These are phyloP conservation scores for Pectinophora gossypiella DNA, from an alignment of 1,140 invertebrate species.

Conservation along the genomic window DNA sequence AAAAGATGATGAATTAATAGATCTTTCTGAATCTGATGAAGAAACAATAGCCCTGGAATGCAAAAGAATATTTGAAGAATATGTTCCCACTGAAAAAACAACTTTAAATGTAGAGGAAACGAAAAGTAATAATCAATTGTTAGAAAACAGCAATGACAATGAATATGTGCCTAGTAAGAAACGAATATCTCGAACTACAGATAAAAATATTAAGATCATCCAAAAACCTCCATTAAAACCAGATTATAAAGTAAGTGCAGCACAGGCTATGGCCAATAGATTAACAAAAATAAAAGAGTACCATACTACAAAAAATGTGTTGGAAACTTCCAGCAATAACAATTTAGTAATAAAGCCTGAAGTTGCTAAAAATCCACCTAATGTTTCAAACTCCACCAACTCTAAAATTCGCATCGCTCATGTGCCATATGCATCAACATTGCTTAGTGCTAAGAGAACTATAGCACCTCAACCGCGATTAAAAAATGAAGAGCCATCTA, in stretches of 20 bases:
- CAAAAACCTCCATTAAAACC: slow-evolving; percentile 52
- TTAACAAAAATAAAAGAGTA: slow-evolving; percentile 66
- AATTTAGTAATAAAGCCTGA: slow-evolving; percentile 12
- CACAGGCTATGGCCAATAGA: slow-evolving; percentile 63
- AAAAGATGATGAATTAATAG: slow-evolving; percentile 35
- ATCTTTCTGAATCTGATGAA: slow-evolving; percentile 67
- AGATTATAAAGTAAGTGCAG: slow-evolving; percentile 64
- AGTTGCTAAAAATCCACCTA: slow-evolving; percentile 19
- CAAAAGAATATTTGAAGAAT: slow-evolving; percentile 74
- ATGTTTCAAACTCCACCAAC: slow-evolving; percentile 25
- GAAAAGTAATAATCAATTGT: slow-evolving; percentile 18
- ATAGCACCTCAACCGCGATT: slow-evolving; percentile 31
- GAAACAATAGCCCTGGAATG: slow-evolving; percentile 66
- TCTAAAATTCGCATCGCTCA: slow-evolving; percentile 72
- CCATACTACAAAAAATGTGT: slow-evolving; percentile 51
- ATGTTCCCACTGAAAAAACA: slow-evolving; percentile 52
- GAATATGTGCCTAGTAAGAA: slow-evolving; percentile 62
- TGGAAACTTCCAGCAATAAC: slow-evolving; percentile 19
- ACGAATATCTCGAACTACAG: slow-evolving; percentile 58
- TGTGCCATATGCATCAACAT: slow-evolving; percentile 70
- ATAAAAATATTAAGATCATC: slow-evolving; percentile 52
- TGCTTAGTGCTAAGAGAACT: slow-evolving; percentile 65
- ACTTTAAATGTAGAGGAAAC: slow-evolving; percentile 26
- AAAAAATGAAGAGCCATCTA: slow-evolving; percentile 43
- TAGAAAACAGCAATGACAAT: slow-evolving; percentile 37